Evolutionary conservation across 2,113 vertebrate species (phyloP).

Genomic region (Lagenorhynchus albirostris): DNA sequence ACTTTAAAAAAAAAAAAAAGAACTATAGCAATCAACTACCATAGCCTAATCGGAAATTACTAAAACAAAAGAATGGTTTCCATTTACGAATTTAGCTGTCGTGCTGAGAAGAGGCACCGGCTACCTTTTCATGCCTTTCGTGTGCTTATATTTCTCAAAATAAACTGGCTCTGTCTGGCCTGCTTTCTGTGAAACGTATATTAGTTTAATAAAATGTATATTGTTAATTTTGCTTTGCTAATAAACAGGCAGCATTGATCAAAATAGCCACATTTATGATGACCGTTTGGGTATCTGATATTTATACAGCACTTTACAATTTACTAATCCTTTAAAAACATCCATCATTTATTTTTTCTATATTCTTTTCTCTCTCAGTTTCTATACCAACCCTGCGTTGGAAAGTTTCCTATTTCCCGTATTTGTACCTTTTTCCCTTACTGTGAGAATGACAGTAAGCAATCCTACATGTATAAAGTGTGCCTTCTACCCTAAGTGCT

Average conservation of each 20-base stretch:
- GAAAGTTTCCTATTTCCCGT: not conserved
- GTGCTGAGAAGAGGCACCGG: accelerated
- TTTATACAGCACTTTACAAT: not conserved
- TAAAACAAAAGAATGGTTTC: not conserved
- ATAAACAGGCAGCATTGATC: not conserved
- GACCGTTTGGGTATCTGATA: not conserved
- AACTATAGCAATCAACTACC: not conserved
- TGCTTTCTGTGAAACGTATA: not conserved
- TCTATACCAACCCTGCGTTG: not conserved
- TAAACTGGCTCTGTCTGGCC: accelerated
- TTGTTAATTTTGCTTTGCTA: not conserved
- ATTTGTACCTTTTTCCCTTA: not conserved
- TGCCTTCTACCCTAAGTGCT: accelerated
- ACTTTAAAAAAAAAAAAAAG: not conserved
- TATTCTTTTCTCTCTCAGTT: not conserved
- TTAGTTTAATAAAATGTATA: not conserved
- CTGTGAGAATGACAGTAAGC: not conserved
- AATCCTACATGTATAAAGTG: not conserved
- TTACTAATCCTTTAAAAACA: not conserved
- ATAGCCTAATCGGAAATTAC: not conserved
- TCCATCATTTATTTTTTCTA: not conserved
- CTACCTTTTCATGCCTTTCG: not conserved
- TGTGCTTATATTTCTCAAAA: not conserved
- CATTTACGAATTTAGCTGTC: not conserved
- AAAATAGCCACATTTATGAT: not conserved